Evolutionary conservation across 2,113 vertebrate genomes (phyloP).

Genomic region (Bambusicola thoracicus): DNA sequence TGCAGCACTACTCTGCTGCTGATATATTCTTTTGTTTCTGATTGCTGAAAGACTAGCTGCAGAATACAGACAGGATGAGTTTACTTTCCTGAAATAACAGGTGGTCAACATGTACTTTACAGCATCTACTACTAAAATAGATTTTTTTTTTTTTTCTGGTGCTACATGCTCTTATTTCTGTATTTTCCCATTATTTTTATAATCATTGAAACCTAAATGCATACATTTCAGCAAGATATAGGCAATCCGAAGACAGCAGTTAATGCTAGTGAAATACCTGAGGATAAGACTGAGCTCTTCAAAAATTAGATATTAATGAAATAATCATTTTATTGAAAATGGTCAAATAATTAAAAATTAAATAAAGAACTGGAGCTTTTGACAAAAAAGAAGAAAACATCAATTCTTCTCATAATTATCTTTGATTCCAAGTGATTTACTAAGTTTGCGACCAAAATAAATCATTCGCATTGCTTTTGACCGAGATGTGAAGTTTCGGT

Average conservation of each 20-base stretch:
- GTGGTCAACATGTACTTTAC: neutral
- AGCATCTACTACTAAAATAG: neutral
- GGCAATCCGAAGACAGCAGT: neutral
- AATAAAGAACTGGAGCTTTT: neutral
- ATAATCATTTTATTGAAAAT: neutral
- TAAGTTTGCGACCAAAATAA: neutral
- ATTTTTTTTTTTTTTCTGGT: neutral
- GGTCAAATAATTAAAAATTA: constrained; percentile 3
- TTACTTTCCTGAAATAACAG: neutral
- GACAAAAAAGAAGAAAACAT: neutral
- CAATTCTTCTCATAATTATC: neutral
- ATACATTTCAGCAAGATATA: neutral
- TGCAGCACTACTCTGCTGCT: constrained; percentile 28
- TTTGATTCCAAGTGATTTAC: neutral
- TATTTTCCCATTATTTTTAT: neutral
- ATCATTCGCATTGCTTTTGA: neutral
- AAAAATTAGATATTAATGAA: neutral
- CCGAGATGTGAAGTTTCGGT: constrained; percentile 17
- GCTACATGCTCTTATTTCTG: neutral
- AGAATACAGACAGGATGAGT: neutral
- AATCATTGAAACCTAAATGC: neutral
- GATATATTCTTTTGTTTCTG: constrained; percentile 44
- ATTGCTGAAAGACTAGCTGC: constrained; percentile 36
- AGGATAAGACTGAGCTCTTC: neutral
- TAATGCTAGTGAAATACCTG: neutral